phyloP scores from a whole-genome alignment of 2,113 vertebrate species.

The Oncorhynchus nerka region DNA sequence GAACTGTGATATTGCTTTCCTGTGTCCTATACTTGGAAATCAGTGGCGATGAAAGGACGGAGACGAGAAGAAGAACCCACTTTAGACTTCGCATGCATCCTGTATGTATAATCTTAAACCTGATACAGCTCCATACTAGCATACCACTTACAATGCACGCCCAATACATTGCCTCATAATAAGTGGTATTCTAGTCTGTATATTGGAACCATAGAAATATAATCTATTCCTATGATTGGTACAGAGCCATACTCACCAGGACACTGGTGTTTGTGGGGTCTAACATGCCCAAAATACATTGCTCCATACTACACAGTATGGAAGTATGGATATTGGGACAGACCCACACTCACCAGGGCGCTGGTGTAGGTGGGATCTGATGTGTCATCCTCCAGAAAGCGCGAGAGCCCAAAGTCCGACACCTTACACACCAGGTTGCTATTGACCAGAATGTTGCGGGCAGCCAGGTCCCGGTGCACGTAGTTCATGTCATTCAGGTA shows the following conservation, averaged over 20 bases:
- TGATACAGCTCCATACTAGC: background rate
- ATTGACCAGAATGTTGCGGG: constrained; percentile 95
- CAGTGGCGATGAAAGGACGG: too few species aligned
- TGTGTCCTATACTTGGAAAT: background rate
- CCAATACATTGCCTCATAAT: too few species aligned
- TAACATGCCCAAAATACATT: constrained; percentile 76
- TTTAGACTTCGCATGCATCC: too few species aligned
- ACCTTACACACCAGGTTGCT: constrained; percentile 98
- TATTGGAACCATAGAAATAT: too few species aligned
- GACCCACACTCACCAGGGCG: constrained; percentile 80
- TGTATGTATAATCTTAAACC: background rate
- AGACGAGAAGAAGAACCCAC: too few species aligned
- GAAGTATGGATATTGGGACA: background rate
- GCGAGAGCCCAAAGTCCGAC: constrained; percentile 93
- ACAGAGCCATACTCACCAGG: constrained; percentile 77
- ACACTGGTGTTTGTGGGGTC: constrained; percentile 96
- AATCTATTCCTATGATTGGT: background rate
- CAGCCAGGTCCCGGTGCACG: constrained; percentile 91
- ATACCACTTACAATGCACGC: background rate
- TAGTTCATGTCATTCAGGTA: constrained; percentile 97
- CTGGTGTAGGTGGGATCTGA: constrained; percentile 97
- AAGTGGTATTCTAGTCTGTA: too few species aligned
- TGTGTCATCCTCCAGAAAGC: constrained; percentile 93
- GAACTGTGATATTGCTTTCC: too few species aligned
- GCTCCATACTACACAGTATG: too few species aligned